A percentile compares a stretch with the other conserved stretches of the same genome.
These are phyloP conservation scores for Beris morrisii DNA, from an alignment of 2,888 invertebrate genomes.

Conservation along the genomic window DNA sequence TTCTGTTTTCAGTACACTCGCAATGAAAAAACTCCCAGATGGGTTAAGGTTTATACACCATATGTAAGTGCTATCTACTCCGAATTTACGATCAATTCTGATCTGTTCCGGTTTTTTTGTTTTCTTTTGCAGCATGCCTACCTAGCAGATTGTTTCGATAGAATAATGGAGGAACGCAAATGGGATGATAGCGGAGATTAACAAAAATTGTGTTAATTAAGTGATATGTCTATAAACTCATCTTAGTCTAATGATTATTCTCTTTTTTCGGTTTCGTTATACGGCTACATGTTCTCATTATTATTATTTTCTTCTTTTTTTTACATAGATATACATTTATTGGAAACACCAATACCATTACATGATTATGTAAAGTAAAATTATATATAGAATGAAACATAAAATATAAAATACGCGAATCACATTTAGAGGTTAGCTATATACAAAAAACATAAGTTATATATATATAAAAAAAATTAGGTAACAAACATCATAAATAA, in stretches of 20 bases:
- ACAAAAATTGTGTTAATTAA: constrained; percentile 44
- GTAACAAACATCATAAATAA: too few species aligned
- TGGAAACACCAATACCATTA: too few species aligned
- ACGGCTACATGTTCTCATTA: constrained; percentile 2
- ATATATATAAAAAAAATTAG: too few species aligned
- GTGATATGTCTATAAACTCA: constrained; percentile 12
- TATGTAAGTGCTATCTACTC: constrained; percentile 67
- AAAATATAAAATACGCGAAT: too few species aligned
- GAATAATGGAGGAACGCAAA: constrained; percentile 89
- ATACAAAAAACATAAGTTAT: too few species aligned
- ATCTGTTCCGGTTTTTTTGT: neutral
- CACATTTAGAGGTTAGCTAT: too few species aligned
- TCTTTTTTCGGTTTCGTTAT: constrained; percentile 5
- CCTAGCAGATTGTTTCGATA: constrained; percentile 84
- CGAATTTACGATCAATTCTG: neutral
- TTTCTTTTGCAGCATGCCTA: constrained; percentile 49
- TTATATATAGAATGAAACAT: too few species aligned
- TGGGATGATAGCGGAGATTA: constrained; percentile 84
- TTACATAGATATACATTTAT: neutral
- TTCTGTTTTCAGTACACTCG: constrained; percentile 86
- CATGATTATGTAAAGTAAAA: too few species aligned
- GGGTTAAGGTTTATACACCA: constrained; percentile 85
- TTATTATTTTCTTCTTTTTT: constrained; percentile 11
- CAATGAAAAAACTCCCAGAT: constrained; percentile 75
- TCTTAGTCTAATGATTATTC: constrained; percentile 13